phyloP scores from a whole-genome alignment of 1,140 invertebrate genomes.

The Chrysomallon squamiferum region DNA sequence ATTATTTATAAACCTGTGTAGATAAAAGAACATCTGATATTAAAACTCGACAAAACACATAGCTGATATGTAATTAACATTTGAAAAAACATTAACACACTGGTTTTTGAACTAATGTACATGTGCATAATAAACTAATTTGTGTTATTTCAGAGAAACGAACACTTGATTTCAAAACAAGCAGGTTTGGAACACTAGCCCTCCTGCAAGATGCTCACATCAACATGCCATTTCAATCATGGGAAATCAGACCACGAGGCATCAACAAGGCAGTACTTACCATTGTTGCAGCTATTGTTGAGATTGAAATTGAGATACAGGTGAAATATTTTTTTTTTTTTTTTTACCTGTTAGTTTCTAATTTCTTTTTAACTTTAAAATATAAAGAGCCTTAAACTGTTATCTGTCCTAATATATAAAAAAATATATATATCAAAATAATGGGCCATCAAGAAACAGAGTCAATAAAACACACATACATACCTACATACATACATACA shows the following conservation, averaged over 20 bases:
- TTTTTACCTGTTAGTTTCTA: too few relatives aligned
- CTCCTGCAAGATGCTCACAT: conserved; percentile 61
- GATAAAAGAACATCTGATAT: too few relatives aligned
- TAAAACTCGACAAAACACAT: too few relatives aligned
- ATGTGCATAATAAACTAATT: too few relatives aligned
- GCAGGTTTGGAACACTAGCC: conserved; percentile 57
- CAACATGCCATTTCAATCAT: conserved; percentile 64
- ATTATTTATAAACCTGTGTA: too few relatives aligned
- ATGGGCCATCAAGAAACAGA: background rate
- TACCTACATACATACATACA: too few relatives aligned
- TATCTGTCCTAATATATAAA: background rate
- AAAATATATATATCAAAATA: background rate
- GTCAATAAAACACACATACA: background rate
- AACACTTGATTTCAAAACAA: conserved; percentile 58
- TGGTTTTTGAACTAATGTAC: too few relatives aligned
- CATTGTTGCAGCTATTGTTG: conserved; percentile 58
- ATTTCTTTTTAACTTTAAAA: too few relatives aligned
- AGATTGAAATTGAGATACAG: conserved; percentile 62
- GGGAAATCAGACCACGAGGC: conserved; percentile 55
- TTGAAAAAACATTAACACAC: too few relatives aligned
- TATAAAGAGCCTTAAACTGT: background rate
- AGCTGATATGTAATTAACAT: too few relatives aligned
- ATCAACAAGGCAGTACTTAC: conserved; percentile 52
- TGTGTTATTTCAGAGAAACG: conserved; percentile 39
- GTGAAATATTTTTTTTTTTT: conserved; percentile 25